Evolutionary conservation across 2,797 vertebrate species (phyloP), one percentile per base, ranked within the genome.

Genomic region (Microctenopoma stevenorrisi): DNA sequence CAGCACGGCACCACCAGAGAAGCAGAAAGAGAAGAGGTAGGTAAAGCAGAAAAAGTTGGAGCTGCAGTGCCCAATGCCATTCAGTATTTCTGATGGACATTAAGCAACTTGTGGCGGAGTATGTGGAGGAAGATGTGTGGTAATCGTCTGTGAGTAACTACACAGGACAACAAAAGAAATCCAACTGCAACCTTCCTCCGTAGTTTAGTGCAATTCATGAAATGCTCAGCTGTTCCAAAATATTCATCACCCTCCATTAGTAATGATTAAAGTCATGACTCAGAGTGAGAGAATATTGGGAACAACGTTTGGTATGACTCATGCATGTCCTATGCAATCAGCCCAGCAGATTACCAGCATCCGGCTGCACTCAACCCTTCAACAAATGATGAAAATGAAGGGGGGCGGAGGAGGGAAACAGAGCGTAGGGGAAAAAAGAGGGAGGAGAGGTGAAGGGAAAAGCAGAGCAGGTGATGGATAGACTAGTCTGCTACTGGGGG

Each of bases 231-330:
- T 64, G 57, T 76, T 85, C 53, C 35, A 78, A 82, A 80, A 78
- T 85, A 87, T 88, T 90, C 79, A 91, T 87, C 83, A 77, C 56
- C 78, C 71, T 73, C 83, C 83, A 91, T 89, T 88, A 90, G 75
- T 58, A 68, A 84, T 78, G 87, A 91, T 90, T 86, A 85, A 90
- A 88, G 76, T 78, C 76, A 68, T 63, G 78, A 81, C 68, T 88
- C 75, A 79, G 71, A 85, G 74, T 58, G 5, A 68, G 26, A 74
- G 72, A 72, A 85, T 84, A 82, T 84, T 86, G 82, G 76, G 56
- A 86, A 84, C 84, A 82, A 58, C 79, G 84, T 55, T 84, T 62
- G 68, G 65, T 82, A 74, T 84, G 83, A 84, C 77, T 91, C 87
- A 84, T 67, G 80, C 79, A 71, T 82, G 71, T 77, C 82, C 66